Evolutionary conservation across 2,888 invertebrate species (phyloP).

Genomic region (Heliconius sara): DNA sequence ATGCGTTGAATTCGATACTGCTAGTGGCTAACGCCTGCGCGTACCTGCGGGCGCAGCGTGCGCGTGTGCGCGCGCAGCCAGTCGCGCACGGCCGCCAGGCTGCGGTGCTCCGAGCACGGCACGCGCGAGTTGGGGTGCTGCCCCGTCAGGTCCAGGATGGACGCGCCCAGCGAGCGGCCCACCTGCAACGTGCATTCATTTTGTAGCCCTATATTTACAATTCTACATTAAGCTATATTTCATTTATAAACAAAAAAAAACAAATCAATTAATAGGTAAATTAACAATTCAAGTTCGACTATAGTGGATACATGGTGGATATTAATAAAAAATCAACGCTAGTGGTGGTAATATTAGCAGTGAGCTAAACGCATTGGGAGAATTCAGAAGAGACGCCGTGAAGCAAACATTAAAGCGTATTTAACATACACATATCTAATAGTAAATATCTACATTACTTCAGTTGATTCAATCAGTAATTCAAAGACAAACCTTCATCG

Average conservation of each 20-base stretch:
- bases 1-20: background rate
- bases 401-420: conserved; percentile 32
- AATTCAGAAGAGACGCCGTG: conserved; percentile 65
- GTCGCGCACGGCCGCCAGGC: conserved; percentile 86
- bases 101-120: conserved; percentile 91
- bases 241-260: background rate
- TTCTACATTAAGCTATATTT: background rate
- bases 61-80: conserved; percentile 83
- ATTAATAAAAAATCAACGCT: background rate
- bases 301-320: conserved; percentile 8
- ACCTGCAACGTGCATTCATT: conserved; percentile 80
- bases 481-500: conserved; percentile 67
- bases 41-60: conserved; percentile 74
- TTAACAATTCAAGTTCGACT: background rate
- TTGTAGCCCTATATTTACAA: background rate
- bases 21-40: background rate
- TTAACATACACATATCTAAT: conserved; percentile 12
- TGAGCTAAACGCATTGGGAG: conserved; percentile 57
- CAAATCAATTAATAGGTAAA: background rate
- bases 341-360: conserved; percentile 22
- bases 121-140: conserved; percentile 92
- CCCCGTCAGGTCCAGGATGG: conserved; percentile 92
- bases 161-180: conserved; percentile 91
- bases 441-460: conserved; percentile 3
- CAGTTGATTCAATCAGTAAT: background rate